Evolutionary conservation across 2,797 vertebrate genomes (phyloP).

Genomic region (Chiloscyllium punctatum): DNA sequence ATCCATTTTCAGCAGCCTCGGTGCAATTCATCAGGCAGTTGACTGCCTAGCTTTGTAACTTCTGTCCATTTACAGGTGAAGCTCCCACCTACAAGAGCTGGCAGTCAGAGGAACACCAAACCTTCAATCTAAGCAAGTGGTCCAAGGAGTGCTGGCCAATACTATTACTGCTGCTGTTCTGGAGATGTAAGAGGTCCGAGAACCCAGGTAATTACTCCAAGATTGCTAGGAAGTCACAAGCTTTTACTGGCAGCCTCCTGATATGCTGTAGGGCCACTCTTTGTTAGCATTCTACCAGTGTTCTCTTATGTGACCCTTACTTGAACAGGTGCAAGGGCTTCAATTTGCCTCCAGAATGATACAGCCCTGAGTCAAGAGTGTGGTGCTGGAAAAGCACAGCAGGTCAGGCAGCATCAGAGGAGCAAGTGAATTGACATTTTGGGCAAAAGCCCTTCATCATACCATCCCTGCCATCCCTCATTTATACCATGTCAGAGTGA

Average conservation of each 20-base stretch:
- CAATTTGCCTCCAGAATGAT: no score
- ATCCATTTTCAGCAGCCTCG: neutral
- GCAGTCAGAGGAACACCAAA: neutral
- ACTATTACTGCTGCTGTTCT: neutral
- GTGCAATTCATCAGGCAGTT: neutral
- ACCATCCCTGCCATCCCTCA: neutral
- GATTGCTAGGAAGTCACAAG: no score
- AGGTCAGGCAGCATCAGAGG: no score
- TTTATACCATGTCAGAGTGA: neutral
- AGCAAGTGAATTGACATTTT: no score
- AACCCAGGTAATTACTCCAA: neutral
- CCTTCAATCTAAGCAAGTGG: neutral
- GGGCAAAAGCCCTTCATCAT: no score
- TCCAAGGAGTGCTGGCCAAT: neutral
- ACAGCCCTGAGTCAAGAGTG: no score
- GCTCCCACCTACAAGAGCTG: neutral
- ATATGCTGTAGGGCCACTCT: no score
- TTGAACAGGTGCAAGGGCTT: no score
- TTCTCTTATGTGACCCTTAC: no score
- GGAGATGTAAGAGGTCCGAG: neutral
- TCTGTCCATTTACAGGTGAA: neutral
- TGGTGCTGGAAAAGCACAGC: no score
- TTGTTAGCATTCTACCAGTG: no score
- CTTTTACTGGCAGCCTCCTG: no score
- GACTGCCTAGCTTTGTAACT: neutral